Base-by-base conservation (phyloP, 2,888 invertebrate species). In the Hydrotaea cyrtoneurina region DNA sequence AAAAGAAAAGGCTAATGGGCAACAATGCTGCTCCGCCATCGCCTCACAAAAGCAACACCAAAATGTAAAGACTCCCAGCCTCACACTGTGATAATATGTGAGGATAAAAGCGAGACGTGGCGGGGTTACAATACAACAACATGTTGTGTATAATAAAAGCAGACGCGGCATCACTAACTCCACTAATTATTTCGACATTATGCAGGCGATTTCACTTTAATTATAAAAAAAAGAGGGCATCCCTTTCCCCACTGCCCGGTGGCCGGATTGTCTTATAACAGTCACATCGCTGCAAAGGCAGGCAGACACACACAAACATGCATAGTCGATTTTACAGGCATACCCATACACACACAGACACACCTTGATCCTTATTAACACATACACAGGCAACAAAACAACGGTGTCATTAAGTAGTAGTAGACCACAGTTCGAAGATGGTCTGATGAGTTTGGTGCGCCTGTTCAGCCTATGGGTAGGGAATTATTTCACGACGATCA, bases 161-260 rank as follows among this genome's bases (percentile, higher is more conserved):
- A 55, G 75, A 69, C 55, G 64, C 77, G 77, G 79, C 76, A 69
- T 78, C 82, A 78, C 80, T 62, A 78, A 76, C 81, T 69, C 83
- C 74, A 83, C 86, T 86, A 86, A 85, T 86, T 86, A 86, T 85
- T 86, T 86, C 85, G 82, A 82, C 87, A 87, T 86, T 86, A 87
- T 87, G 86, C 87, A 83, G 87, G 87, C 82, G 83, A 87, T 87
- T 87, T 86, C 81, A 50, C 74, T 86, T 85, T 85, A 86, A 86
- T 87, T 87, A 86, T 77, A 81, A 78, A 77, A 78, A 77, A 83
- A 76, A 69, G 39, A n/a, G 43, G 43, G 15, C 26, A 26, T n/a
- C 31, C n/a, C 4, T 31, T 62, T 31, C 13, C 31, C 26, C 8
- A 31, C 13, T 31, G 59, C 23, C 19, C 26, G 11, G 15, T 15